Evolutionary conservation across 1,140 invertebrate species (phyloP).

Genomic region (Calephelis nemesis): DNA sequence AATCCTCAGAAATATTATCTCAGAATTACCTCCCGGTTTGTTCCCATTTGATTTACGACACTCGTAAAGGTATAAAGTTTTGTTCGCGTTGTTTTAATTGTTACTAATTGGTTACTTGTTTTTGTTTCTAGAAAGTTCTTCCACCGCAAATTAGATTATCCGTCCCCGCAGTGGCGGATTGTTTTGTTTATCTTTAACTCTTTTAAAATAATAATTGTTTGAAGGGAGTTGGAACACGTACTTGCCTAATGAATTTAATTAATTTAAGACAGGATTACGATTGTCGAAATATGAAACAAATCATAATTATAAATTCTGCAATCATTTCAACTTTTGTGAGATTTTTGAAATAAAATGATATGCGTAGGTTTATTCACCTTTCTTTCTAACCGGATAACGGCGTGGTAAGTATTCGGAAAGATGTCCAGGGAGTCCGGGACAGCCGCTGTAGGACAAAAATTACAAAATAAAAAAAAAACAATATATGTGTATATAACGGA

Average conservation of each 20-base stretch:
- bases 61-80: conserved; percentile 7
- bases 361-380: too few species aligned
- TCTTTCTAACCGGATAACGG: too few species aligned
- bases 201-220: conserved; percentile 7
- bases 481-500: too few species aligned
- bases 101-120: conserved; percentile 12
- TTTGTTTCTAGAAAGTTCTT: conserved; percentile 7
- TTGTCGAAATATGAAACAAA: too few species aligned
- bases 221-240: not conserved
- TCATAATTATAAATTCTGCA: not conserved
- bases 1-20: too few species aligned
- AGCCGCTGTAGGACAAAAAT: too few species aligned
- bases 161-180: not conserved
- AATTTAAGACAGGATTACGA: too few species aligned
- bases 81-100: conserved; percentile 2
- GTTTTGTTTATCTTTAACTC: conserved; percentile 7
- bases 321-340: not conserved
- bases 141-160: conserved; percentile 7
- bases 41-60: conserved; percentile 9
- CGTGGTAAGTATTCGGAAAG: too few species aligned
- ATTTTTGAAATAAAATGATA: too few species aligned
- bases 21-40: not conserved
- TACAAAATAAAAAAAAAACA: too few species aligned
- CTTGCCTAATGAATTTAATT: not conserved
- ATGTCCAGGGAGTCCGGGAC: too few species aligned